Evolutionary conservation across 2,797 vertebrate genomes (phyloP).

Genomic region (Spinus olivaceus): DNA sequence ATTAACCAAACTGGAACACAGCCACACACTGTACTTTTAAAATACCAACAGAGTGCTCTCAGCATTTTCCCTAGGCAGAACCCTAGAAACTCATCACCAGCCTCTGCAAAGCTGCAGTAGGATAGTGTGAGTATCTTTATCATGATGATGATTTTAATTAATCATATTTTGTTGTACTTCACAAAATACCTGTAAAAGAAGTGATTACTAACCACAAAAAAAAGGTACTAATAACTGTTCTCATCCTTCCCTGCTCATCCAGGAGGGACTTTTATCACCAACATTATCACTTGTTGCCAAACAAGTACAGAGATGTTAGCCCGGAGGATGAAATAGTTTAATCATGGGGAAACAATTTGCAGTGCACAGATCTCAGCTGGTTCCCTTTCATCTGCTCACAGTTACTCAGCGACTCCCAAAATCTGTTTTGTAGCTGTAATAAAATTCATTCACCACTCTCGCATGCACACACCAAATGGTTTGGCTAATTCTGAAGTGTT

Average conservation of each 20-base stretch:
- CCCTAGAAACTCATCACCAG: neutral
- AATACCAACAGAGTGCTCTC: neutral
- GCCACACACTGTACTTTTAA: neutral
- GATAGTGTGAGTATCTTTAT: neutral
- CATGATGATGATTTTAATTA: neutral
- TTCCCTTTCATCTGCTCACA: conserved; percentile 57
- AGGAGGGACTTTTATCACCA: conserved; percentile 40
- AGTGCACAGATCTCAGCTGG: conserved; percentile 54
- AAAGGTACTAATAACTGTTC: conserved; percentile 7
- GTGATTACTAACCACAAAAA: neutral
- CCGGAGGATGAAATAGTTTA: conserved; percentile 63
- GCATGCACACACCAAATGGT: conserved; percentile 43
- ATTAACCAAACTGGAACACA: neutral
- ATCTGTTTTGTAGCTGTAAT: conserved; percentile 62
- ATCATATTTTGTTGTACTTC: neutral
- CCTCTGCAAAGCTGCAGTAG: neutral
- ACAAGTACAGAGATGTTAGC: conserved; percentile 55
- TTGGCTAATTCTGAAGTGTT: neutral
- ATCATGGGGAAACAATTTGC: conserved; percentile 67
- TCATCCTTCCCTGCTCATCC: conserved; percentile 7
- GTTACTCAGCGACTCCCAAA: conserved; percentile 58
- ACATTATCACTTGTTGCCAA: conserved; percentile 53
- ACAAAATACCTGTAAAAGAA: neutral
- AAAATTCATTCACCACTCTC: conserved; percentile 54
- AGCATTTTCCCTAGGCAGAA: neutral